phyloP scores from a whole-genome alignment of 2,888 invertebrate species.

The Hydroisotoma schaefferi region DNA sequence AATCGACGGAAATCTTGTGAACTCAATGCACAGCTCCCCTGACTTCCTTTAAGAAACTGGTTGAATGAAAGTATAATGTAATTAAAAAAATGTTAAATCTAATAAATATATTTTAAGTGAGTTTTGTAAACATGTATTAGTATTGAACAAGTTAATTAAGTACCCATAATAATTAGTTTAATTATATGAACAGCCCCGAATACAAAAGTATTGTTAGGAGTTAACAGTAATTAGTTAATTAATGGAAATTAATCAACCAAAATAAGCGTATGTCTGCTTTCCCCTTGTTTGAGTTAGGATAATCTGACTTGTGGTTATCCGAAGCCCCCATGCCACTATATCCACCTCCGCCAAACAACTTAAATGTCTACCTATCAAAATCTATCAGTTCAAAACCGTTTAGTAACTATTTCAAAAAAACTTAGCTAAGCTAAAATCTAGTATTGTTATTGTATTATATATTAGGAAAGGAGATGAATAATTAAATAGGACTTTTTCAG shows the following conservation, averaged over 20 bases:
- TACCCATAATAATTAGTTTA: too few relatives aligned
- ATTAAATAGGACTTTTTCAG: too few relatives aligned
- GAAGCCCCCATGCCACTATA: constrained; percentile 23
- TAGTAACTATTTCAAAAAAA: constrained; percentile 1
- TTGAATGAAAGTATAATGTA: too few relatives aligned
- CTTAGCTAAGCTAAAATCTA: too few relatives aligned
- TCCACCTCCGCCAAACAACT: constrained; percentile 6
- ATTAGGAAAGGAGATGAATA: too few relatives aligned
- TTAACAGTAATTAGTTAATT: constrained; percentile 19
- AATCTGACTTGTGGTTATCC: constrained; percentile 38
- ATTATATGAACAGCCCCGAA: too few relatives aligned
- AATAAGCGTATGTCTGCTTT: constrained; percentile 46
- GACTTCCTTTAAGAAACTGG: background rate
- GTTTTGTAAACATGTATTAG: too few relatives aligned
- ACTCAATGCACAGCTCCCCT: constrained; percentile 6
- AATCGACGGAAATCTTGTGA: background rate
- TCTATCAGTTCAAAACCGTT: constrained; percentile 1
- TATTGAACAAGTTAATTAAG: too few relatives aligned
- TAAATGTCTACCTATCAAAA: constrained; percentile 2
- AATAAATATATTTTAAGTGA: too few relatives aligned
- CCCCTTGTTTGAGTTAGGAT: constrained; percentile 46
- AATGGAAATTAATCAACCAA: constrained; percentile 24
- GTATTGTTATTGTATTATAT: too few relatives aligned
- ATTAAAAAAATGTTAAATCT: too few relatives aligned
- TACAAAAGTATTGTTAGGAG: too few relatives aligned